Evolutionary conservation across 2,797 vertebrate species (phyloP).

Genomic region (Hyperoplus immaculatus): DNA sequence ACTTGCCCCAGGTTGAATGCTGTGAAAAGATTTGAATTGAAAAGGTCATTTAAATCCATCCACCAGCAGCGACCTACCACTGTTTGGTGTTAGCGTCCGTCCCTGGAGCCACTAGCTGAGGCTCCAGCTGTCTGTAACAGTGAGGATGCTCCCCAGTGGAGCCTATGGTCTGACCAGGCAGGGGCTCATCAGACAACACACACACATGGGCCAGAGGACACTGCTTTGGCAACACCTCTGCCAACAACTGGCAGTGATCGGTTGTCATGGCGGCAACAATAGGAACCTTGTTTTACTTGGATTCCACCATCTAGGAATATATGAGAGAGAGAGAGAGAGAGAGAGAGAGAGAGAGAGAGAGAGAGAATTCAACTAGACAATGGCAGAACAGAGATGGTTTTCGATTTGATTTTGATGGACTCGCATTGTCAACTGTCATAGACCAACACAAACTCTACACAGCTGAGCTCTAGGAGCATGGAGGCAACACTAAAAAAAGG

Average conservation of each 20-base stretch:
- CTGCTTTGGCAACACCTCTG: slow-evolving; percentile 30
- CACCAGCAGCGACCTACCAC: slow-evolving; percentile 14
- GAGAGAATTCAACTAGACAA: no score
- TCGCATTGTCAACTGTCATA: no score
- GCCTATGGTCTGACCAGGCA: slow-evolving; percentile 39
- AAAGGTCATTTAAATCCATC: background rate
- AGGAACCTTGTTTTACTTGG: slow-evolving; percentile 1
- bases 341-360: no score
- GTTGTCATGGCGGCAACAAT: slow-evolving; percentile 21
- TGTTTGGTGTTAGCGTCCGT: slow-evolving; percentile 27
- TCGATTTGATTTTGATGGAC: no score
- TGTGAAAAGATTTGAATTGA: background rate
- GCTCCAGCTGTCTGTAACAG: slow-evolving; percentile 16
- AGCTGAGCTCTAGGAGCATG: no score
- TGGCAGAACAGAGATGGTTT: no score
- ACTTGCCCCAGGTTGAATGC: no score
- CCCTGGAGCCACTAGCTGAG: slow-evolving; percentile 15
- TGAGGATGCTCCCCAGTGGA: slow-evolving; percentile 8
- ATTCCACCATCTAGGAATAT: slow-evolving; percentile 32
- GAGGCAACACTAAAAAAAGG: no score
- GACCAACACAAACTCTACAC: no score
- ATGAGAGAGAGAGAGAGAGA: background rate
- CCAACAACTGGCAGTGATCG: slow-evolving; percentile 16
- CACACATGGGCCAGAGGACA: background rate
- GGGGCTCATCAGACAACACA: slow-evolving; percentile 26